Conservation (phyloP, 2,888 invertebrate species). For the Caenorhabditis sp. region DNA sequence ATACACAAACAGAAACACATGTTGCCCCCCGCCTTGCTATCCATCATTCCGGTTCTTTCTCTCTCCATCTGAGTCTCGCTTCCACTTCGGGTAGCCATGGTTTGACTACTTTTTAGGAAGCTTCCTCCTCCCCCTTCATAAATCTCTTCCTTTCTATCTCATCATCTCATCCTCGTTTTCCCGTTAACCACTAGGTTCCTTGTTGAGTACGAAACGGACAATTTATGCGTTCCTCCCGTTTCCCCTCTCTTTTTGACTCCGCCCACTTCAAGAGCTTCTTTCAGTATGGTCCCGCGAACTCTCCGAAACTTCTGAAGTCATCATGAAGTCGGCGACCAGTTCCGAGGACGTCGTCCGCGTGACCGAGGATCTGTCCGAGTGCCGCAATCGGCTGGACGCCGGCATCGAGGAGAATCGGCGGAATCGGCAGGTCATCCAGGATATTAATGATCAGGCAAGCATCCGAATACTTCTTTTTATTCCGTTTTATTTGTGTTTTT, state of each 20-base stretch:
- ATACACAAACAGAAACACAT: slow-evolving; percentile 18
- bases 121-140: not conserved
- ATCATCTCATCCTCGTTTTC: slow-evolving; percentile 7
- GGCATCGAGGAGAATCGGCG: slow-evolving; percentile 59
- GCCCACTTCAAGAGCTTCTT: no score
- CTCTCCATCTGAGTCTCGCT: slow-evolving; percentile 14
- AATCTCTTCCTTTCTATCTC: slow-evolving; percentile 10
- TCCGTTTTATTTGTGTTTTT: slow-evolving; percentile 1
- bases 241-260: no score
- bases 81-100: not conserved
- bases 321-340: slow-evolving; percentile 45
- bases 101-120: slow-evolving; percentile 3
- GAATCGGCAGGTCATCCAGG: slow-evolving; percentile 64
- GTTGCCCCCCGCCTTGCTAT: not conserved
- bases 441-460: slow-evolving; percentile 63
- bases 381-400: slow-evolving; percentile 61
- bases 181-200: no score
- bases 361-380: slow-evolving; percentile 60
- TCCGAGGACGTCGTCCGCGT: slow-evolving; percentile 64
- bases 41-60: slow-evolving; percentile 8
- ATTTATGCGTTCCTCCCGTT: no score
- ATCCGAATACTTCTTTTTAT: not conserved
- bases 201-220: no score
- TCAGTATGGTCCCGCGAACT: not conserved
- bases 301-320: not conserved